Base-by-base conservation (phyloP, 2,888 invertebrate species). In the Pseudococcus jackbeardsleyi region DNA sequence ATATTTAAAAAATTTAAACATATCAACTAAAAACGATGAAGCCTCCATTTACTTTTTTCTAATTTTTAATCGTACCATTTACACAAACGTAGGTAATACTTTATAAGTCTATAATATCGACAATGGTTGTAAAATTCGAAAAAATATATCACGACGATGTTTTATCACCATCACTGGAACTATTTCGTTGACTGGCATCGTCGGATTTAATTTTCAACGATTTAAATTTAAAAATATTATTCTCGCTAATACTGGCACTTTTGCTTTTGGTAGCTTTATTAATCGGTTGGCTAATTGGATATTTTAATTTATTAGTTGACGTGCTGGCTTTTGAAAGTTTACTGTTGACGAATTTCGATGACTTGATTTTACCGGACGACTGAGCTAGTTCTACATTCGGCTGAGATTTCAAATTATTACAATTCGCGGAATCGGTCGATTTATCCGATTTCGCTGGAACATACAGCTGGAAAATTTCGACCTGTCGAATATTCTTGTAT, bases 311-410 rank as follows among this genome's bases (percentile, higher is more conserved):
- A 79, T 77, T 87, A 6, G 77, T 39, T 8, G 79, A 54, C 2
- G 77, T 77, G 19, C 77, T 79, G 26, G 87, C 22, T 87, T 87
- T 87, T n/a, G 87, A 26, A 22, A 87, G 48, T 87, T 87, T 87
- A 12, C 79, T 79, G 26, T 87, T 87, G 17, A 87, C 17, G 6
- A 77, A 77, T 50, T 87, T 87, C 42, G 79, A 79, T 9, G 79
- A 42, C 33, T 79, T 79, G 1, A n/a, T n/a, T 46, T 79, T 79
- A 42, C 6, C 42, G 33, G 26, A 11, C n/a, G 42, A 79, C 19
- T 79, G 79, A 26, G 26, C 9, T 42, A n/a, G n/a, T 79, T 79
- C 79, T 33, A 3, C 26, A 33, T 33, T 33, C 26, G 26, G 26
- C 3, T 33, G 26, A 33, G 26, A 33, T 33, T 33, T 33, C 26